A percentile compares a stretch with the other conserved stretches of the same genome.
Conservation (phyloP, 1,140 invertebrate genomes). For the Sycophila sp. region DNA sequence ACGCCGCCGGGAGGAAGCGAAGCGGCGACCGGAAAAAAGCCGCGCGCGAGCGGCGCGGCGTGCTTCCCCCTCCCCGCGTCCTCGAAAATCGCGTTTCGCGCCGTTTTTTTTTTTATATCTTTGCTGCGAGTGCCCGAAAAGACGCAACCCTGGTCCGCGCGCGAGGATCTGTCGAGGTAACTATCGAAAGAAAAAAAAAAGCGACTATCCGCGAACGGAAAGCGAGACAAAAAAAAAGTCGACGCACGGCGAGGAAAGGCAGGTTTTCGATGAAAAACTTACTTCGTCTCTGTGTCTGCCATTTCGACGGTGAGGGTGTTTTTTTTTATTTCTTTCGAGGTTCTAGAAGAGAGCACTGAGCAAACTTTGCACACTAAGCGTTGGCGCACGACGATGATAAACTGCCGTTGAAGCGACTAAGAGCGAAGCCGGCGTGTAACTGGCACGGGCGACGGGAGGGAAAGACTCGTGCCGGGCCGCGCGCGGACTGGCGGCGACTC, state of each 20-base stretch:
- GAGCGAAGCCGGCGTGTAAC: not conserved
- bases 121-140: not conserved
- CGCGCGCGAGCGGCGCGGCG: constrained; percentile 48
- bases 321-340: not conserved
- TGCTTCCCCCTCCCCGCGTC: constrained; percentile 41
- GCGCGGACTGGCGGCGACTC: not conserved
- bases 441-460: not conserved
- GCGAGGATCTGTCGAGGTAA: not conserved
- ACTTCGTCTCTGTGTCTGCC: constrained; percentile 62
- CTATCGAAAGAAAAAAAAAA: not conserved
- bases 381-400: not conserved
- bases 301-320: constrained; percentile 49
- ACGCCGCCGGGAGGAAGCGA: not conserved
- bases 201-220: constrained; percentile 1
- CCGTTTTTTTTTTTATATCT: not conserved
- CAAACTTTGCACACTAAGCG: not conserved
- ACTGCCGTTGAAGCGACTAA: not conserved
- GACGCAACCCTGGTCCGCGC: not conserved
- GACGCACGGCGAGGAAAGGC: no score
- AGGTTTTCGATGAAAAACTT: constrained; percentile 45
- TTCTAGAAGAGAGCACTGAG: not conserved
- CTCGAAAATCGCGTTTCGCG: constrained; percentile 10
- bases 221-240: not conserved
- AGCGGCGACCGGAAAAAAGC: constrained; percentile 17
- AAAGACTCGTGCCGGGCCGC: not conserved